Evolutionary conservation across 2,797 vertebrate species (phyloP), one percentile per base, ranked within the genome.

Genomic region (Chiroxiphia lanceolata): DNA sequence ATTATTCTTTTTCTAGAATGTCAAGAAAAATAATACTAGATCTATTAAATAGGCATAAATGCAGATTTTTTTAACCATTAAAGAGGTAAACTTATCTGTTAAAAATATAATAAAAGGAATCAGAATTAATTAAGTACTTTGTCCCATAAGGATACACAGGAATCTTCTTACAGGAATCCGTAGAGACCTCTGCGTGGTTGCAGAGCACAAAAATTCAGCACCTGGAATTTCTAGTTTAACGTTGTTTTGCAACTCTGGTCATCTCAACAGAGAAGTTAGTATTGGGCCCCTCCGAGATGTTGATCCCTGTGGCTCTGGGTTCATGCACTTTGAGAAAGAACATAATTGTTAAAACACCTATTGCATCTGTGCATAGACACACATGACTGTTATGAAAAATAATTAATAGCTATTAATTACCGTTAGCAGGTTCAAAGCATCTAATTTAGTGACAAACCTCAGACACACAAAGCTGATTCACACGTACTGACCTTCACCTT

Each of bases 151-250:
- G 11, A 20, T 38, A 29, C 8, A 29, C 6, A 45, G 6, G n/a
- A 53, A 56, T 72, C 12, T 26, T 45, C 15, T 83, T 57, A 8
- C 17, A 57, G 33, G 13, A 44, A 54, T 57, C 9, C 21, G 23
- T 1, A 36, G 31, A 54, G 8, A 2, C 31, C 5, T 67, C 36
- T 61, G 9, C 4, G 2, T 2, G 5, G 5, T 13, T 79, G 15
- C 15, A 82, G 22, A 53, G 26, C 20, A 34, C 33, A 27, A 26
- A n/a, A 40, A 2, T 8, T 1, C 26, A 25, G 12, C 33, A 81
- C 15, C 29, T 71, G 38, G 3, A 9, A 17, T 1, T 57, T 38
- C 12, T 53, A 25, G 6, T 34, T 72, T 48, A 51, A 26, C 26
- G 9, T n/a, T 76, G 2, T 6, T 64, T 69, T 81, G 65, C 20